phyloP scores from a whole-genome alignment of 2,888 invertebrate species.

The Lymantria monacha region DNA sequence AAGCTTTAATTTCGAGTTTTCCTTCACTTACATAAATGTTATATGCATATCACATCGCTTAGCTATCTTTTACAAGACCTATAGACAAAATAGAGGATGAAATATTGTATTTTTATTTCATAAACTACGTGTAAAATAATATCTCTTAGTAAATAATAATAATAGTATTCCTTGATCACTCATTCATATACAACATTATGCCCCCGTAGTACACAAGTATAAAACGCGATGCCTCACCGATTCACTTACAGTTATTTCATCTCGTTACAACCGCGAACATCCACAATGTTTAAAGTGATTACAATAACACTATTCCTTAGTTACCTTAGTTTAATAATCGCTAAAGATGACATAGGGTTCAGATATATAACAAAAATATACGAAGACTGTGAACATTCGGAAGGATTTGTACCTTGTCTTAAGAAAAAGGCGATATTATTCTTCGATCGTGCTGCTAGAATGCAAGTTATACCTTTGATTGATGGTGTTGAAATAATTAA shows the following conservation, averaged over 20 bases:
- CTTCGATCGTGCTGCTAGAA: slow-evolving; percentile 88
- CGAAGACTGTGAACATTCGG: slow-evolving; percentile 88
- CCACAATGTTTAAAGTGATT: slow-evolving; percentile 62
- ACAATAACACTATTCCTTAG: slow-evolving; percentile 45
- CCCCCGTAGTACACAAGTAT: slow-evolving; percentile 50
- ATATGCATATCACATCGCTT: too few species aligned
- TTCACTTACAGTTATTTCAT: slow-evolving; percentile 79
- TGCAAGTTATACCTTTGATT: slow-evolving; percentile 82
- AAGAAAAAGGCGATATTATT: slow-evolving; percentile 92
- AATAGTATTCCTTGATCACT: too few species aligned
- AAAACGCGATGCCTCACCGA: slow-evolving; percentile 53
- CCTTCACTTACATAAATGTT: too few species aligned
- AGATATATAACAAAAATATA: slow-evolving; percentile 87
- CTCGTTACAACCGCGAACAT: slow-evolving; percentile 61
- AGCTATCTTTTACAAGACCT: too few species aligned
- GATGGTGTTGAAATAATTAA: slow-evolving; percentile 87
- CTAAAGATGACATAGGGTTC: slow-evolving; percentile 80
- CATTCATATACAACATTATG: not conserved
- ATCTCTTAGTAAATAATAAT: too few species aligned
- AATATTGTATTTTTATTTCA: too few species aligned
- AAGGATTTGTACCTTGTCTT: slow-evolving; percentile 87
- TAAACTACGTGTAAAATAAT: too few species aligned
- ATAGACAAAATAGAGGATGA: too few species aligned
- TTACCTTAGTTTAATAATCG: slow-evolving; percentile 38
- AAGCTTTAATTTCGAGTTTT: too few species aligned